Base-by-base conservation (phyloP, 2,113 vertebrate species). In the Otus sunia region DNA sequence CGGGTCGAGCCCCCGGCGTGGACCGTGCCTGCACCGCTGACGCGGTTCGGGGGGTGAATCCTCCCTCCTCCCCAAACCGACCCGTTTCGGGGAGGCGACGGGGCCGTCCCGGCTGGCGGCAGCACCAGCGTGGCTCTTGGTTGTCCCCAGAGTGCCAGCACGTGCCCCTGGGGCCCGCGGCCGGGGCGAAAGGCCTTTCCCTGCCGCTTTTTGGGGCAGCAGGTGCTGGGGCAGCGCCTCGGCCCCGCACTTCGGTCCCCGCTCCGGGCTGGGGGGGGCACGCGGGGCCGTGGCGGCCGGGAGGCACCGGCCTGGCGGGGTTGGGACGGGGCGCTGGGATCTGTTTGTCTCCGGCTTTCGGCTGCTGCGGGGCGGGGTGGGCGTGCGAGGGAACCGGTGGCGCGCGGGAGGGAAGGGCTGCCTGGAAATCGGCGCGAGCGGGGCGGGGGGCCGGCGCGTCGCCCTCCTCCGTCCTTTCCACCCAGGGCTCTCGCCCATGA, bases 21-120 rank as follows among this genome's bases (percentile, higher is more conserved):
- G 49, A 23, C 19, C 19, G 0, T 2, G 29, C 12, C 22, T 1
- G n/a, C 7, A 6, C 85, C 14, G 6, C 45, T 12, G 50, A 3
- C 6, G 64, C 30, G 43, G 43, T 56, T n/a, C 69, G 34, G 37
- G 6, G 13, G 68, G 20, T 21, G 71, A 47, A 52, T n/a, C 37
- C 36, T 73, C 43, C 43, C 23, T 43, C 20, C 15, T 30, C 37
- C 25, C 6, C 19, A 9, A 21, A 16, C 12, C 10, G 2, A 19
- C 71, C 59, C 12, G 69, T 58, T 25, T 3, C 8, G 1, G 34
- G 78, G 66, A 25, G 15, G 17, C 12, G 3, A 23, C 1, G 6
- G 26, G 50, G 34, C 56, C 7, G 3, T 29, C 39, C 64, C 1
- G 3, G 12, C 39, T 25, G 43, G 39, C 39, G 39, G 39, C 39